These are phyloP conservation scores for Parotocinclus haroldoi DNA, from an alignment of 2,797 vertebrate species.

Conservation along the genomic window DNA sequence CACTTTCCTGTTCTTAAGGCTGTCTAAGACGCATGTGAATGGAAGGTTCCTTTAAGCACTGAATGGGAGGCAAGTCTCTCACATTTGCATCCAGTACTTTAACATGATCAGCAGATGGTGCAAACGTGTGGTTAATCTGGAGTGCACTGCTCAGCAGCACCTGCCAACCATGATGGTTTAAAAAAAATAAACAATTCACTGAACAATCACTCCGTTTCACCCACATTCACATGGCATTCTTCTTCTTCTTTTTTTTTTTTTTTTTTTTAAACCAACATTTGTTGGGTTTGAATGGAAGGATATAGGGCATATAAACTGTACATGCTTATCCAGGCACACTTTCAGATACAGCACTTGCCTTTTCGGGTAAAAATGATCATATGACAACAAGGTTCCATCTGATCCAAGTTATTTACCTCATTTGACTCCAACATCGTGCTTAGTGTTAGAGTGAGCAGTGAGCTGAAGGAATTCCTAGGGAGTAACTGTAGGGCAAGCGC, in stretches of 20 bases:
- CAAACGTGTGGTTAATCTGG: conserved; percentile 33
- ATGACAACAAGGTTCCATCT: conserved; percentile 7
- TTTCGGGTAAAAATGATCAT: background rate
- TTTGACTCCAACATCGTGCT: background rate
- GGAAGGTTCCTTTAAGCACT: conserved; percentile 11
- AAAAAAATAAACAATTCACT: conserved; percentile 5
- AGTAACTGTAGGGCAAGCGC: conserved; percentile 16
- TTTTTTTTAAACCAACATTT: no score
- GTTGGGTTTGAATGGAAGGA: no score
- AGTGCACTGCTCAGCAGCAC: conserved; percentile 30
- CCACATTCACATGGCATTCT: background rate
- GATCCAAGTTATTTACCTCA: conserved; percentile 16
- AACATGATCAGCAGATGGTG: conserved; percentile 39
- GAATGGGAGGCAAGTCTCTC: conserved; percentile 12
- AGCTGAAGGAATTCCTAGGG: conserved; percentile 27
- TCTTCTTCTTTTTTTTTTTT: no score
- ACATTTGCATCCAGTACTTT: conserved; percentile 29
- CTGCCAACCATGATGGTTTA: conserved; percentile 27
- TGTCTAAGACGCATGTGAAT: background rate
- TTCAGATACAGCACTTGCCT: no score
- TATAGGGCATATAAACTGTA: no score
- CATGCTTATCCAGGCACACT: no score
- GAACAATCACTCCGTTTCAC: background rate
- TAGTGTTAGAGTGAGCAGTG: background rate
- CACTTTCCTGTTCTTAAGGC: background rate